Base-by-base conservation (phyloP, 2,797 vertebrate species). In the Chelon auratus region DNA sequence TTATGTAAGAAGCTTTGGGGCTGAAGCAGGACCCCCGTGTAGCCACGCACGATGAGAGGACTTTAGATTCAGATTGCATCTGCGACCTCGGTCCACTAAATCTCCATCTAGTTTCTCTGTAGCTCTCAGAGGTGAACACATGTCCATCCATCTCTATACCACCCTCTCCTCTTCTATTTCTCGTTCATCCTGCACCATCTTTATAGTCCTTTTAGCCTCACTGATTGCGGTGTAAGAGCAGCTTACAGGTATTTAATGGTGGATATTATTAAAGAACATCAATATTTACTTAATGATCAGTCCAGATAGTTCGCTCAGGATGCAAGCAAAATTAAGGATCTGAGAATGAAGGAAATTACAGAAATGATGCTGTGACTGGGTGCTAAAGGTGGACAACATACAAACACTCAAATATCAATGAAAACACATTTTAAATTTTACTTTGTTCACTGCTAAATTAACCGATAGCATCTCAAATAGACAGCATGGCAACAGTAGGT, bases 1-100 rank as follows among this genome's bases (percentile, higher is more conserved):
- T 94, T 94, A 93, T 77, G 86, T 94, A 94, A 94, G 89, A 82
- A 89, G 91, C 91, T 94, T 94, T 93, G 72, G 76, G 77, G 81
- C 83, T 84, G 89, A 75, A 78, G 85, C 78, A 71, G 75, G 77
- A 66, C 76, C 88, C 88, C 83, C 54, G 51, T 68, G 83, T 67
- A 55, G 77, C 26, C 14, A 82, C 67, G 77, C 65, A 71, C 78
- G 88, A 91, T 89, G 87, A 87, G 83, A 81, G 79, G 79, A 86
- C 90, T 90, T 90, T 88, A 83, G 80, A 90, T 87, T 88, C 82
- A 81, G 83, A 93, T 86, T 82, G 89, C 88, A 89, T 90, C 90
- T 90, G 89, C 80, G 84, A 86, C 86, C 90, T 88, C 83, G 51
- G 91, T 83, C 73, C 80, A 75, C 64, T 80, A 81, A 88, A 87